Percentiles rank a stretch among this genome's conserved stretches.
These are phyloP conservation scores for Cyphomyrus discorhynchus DNA, from an alignment of 2,113 vertebrate genomes.

Conservation along the genomic window DNA sequence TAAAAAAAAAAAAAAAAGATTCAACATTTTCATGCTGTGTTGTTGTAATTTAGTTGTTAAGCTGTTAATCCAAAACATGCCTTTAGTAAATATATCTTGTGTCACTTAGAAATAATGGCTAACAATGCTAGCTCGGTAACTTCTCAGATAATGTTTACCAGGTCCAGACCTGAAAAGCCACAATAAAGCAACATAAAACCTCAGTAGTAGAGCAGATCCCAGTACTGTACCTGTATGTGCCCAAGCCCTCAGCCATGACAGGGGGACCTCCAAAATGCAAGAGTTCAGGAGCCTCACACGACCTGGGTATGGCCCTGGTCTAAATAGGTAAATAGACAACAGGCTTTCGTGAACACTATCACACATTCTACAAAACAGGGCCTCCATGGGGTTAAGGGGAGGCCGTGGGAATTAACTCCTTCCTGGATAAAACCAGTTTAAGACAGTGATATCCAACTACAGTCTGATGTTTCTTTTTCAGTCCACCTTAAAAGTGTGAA, in stretches of 20 bases:
- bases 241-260: background rate
- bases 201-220: background rate
- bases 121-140: background rate
- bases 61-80: background rate
- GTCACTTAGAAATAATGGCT: background rate
- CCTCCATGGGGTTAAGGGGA: conserved; percentile 34
- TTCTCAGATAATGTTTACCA: background rate
- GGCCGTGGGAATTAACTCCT: conserved; percentile 8
- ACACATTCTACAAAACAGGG: background rate
- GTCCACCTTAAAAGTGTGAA: conserved; percentile 10
- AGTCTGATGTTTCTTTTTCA: background rate
- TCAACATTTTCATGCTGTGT: background rate
- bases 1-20: background rate
- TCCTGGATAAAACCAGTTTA: background rate
- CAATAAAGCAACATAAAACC: background rate
- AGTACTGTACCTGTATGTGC: background rate
- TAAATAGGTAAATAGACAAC: background rate
- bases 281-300: background rate
- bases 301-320: background rate
- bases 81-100: background rate
- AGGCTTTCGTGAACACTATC: background rate
- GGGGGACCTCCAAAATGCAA: background rate
- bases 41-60: background rate
- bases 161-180: background rate
- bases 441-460: conserved; percentile 28